A percentile compares a stretch with the other conserved stretches of the same genome.
Evolutionary conservation across 37 sponge, comb jelly and placozoan genomes (phyloP).

Genomic region (Aplysina aerophoba): DNA sequence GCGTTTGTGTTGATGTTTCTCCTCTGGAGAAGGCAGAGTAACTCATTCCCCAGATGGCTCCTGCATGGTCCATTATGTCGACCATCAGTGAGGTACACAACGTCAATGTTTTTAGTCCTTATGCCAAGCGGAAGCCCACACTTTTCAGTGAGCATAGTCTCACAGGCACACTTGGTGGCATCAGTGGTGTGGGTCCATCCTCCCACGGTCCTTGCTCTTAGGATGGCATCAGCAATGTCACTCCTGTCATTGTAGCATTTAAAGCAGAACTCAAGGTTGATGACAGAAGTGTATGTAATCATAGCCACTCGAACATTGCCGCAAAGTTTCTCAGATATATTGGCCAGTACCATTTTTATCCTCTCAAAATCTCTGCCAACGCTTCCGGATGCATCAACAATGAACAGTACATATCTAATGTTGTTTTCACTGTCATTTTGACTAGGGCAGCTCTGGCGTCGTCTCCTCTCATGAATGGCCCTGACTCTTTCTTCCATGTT

Average conservation of each 20-base stretch:
- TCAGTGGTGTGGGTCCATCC: conserved; percentile 24
- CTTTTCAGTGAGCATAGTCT: not conserved
- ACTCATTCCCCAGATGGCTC: not conserved
- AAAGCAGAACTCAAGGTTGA: conserved; percentile 49
- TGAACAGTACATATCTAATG: conserved; percentile 28
- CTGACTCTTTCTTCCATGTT: too few species aligned
- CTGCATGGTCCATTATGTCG: conserved; percentile 27
- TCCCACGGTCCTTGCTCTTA: not conserved
- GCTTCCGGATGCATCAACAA: conserved; percentile 19
- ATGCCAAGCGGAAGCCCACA: conserved; percentile 34
- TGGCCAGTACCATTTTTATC: not conserved
- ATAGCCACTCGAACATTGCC: conserved; percentile 22
- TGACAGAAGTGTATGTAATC: conserved; percentile 19
- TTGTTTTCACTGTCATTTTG: not conserved
- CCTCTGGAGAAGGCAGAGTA: conserved; percentile 22
- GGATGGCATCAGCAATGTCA: conserved; percentile 2
- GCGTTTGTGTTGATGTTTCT: conserved; percentile 34
- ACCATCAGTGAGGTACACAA: conserved; percentile 52
- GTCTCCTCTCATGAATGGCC: too few species aligned
- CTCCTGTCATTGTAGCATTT: conserved; percentile 12
- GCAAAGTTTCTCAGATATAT: conserved; percentile 17
- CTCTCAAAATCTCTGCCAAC: conserved; percentile 1
- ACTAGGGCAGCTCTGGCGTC: not conserved
- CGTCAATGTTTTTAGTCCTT: conserved; percentile 30
- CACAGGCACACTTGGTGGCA: conserved; percentile 42